phyloP scores from a whole-genome alignment of 2,797 vertebrate genomes.

The Pseudochaenichthys georgianus region DNA sequence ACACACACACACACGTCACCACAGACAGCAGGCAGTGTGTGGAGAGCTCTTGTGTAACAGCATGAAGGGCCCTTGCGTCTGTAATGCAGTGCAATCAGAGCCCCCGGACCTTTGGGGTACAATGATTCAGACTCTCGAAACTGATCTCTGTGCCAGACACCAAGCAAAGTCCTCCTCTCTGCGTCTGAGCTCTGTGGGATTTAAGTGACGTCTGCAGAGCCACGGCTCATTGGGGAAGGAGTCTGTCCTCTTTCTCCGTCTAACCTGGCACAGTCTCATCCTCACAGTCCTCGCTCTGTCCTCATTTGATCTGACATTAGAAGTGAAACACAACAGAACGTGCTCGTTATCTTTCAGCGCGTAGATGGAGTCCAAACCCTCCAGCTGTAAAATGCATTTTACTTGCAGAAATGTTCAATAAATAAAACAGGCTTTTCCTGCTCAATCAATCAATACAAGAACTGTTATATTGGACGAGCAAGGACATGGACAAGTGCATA shows the following conservation, averaged over 20 bases:
- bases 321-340: constrained; percentile 25
- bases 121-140: constrained; percentile 70
- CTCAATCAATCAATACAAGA: too few species aligned
- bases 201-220: constrained; percentile 28
- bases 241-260: constrained; percentile 7
- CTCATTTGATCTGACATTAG: constrained; percentile 13
- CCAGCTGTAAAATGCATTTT: constrained; percentile 4
- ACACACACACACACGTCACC: constrained; percentile 37
- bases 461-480: too few species aligned
- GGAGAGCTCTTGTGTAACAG: constrained; percentile 58
- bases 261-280: constrained; percentile 4
- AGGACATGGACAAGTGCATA: too few species aligned
- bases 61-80: constrained; percentile 70
- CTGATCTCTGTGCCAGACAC: constrained; percentile 51
- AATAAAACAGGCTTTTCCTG: too few species aligned
- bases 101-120: constrained; percentile 61
- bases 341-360: constrained; percentile 9
- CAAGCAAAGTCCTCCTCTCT: constrained; percentile 42
- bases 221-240: constrained; percentile 30
- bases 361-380: constrained; percentile 4
- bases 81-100: constrained; percentile 79
- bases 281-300: neutral
- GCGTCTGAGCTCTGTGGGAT: constrained; percentile 16
- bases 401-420: too few species aligned
- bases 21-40: constrained; percentile 39